Conservation (phyloP, 2,888 invertebrate genomes). For the Cataglyphis livida region DNA sequence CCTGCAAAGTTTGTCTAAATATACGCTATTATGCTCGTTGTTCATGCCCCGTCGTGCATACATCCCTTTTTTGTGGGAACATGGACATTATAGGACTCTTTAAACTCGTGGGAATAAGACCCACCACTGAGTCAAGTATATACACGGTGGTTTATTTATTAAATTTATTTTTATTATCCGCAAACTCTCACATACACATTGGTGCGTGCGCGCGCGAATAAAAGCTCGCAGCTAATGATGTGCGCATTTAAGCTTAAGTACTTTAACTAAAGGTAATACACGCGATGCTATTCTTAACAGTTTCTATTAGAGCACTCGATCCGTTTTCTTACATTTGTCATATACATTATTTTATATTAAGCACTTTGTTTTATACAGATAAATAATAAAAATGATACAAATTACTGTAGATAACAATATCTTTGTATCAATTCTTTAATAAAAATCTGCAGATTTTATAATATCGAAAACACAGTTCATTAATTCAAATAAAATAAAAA, state of each 20-base stretch:
- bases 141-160: constrained; percentile 40
- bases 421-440: not conserved
- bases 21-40: constrained; percentile 68
- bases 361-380: not conserved
- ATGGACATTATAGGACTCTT: constrained; percentile 59
- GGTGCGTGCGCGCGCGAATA: not conserved
- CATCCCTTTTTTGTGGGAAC: constrained; percentile 73
- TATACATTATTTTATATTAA: not conserved
- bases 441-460: not conserved
- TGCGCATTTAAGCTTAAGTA: constrained; percentile 32
- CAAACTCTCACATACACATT: not conserved
- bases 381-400: not conserved
- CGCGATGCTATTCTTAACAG: constrained; percentile 9
- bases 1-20: constrained; percentile 66
- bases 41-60: constrained; percentile 65
- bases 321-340: not conserved
- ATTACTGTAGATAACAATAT: not conserved
- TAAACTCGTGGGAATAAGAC: constrained; percentile 73
- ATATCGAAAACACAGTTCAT: not conserved
- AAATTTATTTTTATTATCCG: constrained; percentile 12
- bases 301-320: not conserved
- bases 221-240: constrained; percentile 2
- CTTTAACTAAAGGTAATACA: constrained; percentile 33
- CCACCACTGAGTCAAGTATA: constrained; percentile 1
- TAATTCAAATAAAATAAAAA: not conserved